Percentiles rank a stretch among this genome's conserved stretches.
These are phyloP conservation scores for Anthopleura sola DNA, from an alignment of 64 coral and sea anemone genomes.

Conservation along the genomic window DNA sequence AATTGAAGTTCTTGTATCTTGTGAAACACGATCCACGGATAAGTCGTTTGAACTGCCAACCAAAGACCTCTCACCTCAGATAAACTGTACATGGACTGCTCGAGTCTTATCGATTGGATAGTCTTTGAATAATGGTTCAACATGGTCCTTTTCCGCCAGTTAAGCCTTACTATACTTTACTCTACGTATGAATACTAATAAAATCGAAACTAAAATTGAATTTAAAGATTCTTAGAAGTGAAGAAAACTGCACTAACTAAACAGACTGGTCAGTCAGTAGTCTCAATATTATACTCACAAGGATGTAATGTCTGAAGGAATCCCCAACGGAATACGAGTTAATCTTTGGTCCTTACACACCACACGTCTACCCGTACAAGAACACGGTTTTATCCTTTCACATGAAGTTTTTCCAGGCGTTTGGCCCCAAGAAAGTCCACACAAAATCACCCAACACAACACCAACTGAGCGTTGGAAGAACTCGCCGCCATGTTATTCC, in stretches of 20 bases:
- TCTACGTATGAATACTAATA: background rate
- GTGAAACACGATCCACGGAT: constrained; percentile 19
- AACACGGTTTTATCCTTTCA: constrained; percentile 40
- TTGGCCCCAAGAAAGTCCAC: constrained; percentile 22
- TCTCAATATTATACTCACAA: constrained; percentile 45
- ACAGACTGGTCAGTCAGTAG: background rate
- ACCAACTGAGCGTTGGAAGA: constrained; percentile 25
- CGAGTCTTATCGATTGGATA: constrained; percentile 8
- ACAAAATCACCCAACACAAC: constrained; percentile 41
- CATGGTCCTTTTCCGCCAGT: background rate
- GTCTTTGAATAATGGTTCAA: background rate
- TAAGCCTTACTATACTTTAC: background rate
- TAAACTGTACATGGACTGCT: constrained; percentile 17
- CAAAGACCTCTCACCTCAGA: constrained; percentile 22
- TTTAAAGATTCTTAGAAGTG: constrained; percentile 11
- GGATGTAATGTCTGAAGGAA: constrained; percentile 41
- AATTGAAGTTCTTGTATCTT: constrained; percentile 15
- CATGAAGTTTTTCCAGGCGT: constrained; percentile 18
- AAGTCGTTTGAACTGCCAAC: constrained; percentile 17
- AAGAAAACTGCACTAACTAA: constrained; percentile 3
- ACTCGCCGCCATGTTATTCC: constrained; percentile 43
- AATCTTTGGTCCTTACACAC: constrained; percentile 22
- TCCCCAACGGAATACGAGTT: constrained; percentile 35
- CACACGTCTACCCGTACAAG: constrained; percentile 38
- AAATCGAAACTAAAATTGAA: background rate